Base-by-base conservation (phyloP, 2,797 vertebrate species). In the Labeo calbasu region DNA sequence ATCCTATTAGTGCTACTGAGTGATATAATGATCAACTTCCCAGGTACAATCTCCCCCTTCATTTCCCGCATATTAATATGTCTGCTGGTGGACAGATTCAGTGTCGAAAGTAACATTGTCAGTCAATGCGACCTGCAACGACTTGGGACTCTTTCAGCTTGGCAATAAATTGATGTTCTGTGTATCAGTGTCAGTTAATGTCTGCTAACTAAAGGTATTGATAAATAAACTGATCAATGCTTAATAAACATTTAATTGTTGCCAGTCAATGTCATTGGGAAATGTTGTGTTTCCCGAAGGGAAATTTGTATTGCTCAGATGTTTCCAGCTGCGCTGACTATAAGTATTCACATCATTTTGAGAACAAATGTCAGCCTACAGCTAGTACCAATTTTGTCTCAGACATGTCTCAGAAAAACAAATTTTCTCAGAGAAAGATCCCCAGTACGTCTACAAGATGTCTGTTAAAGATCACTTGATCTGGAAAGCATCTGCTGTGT, bases 1-100 rank as follows among this genome's bases (percentile, higher is more conserved):
- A 88, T 88, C 87, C 86, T 85, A 86, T 88, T 89, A 89, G 84
- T 81, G 80, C 59, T 85, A 79, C 79, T 81, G 79, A 84, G 71
- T 83, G 85, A 88, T 85, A 80, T 85, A 87, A 88, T 86, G 85
- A 88, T 84, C 84, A 80, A 40, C 78, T 77, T 78, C 77, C 43
- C 85, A 82, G 72, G 85, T 81, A 77, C 71, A 61, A 23, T 78
- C 43, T 76, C 63, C 51, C 84, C 40, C 69, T 87, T 63, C 53
- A 57, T 57, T 75, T 86, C 36, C 36, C 9, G 12, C 65, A 77
- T 43, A 77, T 57, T 78, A 72, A 85, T 77, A 51, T 36, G 46
- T 73, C 76, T 84, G 76, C 50, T 78, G n/a, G 65, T 50, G 40
- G 48, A 77, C 65, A 68, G 25, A 63, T 63, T 28, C 23, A 28